Evolutionary conservation across 2,797 vertebrate genomes (phyloP).

Genomic region (Babyrousa celebensis): DNA sequence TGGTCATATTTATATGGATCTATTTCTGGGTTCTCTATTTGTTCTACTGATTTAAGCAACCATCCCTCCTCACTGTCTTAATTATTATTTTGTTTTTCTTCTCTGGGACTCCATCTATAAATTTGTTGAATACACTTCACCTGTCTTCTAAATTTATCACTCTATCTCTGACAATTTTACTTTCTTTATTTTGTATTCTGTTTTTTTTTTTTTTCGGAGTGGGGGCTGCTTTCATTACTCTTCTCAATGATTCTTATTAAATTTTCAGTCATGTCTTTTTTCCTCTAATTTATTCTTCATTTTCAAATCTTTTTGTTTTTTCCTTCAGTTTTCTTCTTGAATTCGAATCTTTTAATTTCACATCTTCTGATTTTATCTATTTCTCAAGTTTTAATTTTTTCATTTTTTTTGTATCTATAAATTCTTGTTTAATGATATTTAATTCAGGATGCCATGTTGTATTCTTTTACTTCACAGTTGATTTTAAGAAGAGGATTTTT

Average conservation of each 20-base stretch:
- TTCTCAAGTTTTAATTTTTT: not conserved
- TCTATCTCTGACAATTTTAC: not conserved
- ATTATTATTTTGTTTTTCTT: not conserved
- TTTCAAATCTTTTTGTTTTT: constrained; percentile 36
- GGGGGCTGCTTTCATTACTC: not conserved
- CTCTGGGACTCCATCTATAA: not conserved
- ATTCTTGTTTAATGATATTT: not conserved
- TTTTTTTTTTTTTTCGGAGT: not conserved
- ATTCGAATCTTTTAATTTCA: not conserved
- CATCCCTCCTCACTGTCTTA: not conserved
- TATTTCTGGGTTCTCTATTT: not conserved
- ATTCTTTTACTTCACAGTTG: not conserved
- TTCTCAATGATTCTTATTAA: not conserved
- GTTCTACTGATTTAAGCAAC: not conserved
- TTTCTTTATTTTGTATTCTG: not conserved
- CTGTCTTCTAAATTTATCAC: not conserved
- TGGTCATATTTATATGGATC: not conserved
- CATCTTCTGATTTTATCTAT: not conserved
- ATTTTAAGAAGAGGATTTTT: not conserved
- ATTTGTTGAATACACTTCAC: not conserved
- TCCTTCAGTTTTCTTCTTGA: not conserved
- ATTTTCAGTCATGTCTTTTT: not conserved
- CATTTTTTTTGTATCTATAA: not conserved
- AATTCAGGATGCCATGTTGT: not conserved
- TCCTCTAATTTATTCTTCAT: not conserved